Evolutionary conservation across 2,113 vertebrate genomes (phyloP).

Genomic region (Jacana jacana): DNA sequence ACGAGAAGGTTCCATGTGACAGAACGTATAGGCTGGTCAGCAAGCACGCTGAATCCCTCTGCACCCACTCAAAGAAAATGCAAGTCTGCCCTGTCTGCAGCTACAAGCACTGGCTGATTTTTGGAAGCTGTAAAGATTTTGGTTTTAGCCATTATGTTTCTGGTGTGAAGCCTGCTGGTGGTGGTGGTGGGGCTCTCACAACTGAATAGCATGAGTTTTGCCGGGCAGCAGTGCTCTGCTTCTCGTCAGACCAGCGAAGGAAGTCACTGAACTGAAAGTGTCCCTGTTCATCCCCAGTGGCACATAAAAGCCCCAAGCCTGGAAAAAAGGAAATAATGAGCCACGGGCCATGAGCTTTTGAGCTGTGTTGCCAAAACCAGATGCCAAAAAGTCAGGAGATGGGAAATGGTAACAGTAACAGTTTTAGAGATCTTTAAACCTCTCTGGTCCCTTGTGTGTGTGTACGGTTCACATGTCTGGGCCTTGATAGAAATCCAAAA

Average conservation of each 20-base stretch:
- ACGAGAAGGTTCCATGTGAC: neutral
- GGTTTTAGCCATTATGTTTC: neutral
- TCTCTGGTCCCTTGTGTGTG: neutral
- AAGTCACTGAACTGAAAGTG: neutral
- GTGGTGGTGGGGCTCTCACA: neutral
- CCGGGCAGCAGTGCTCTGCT: neutral
- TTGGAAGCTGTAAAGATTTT: neutral
- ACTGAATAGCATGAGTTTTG: rapidly evolving
- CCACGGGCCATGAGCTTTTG: neutral
- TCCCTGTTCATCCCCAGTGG: neutral
- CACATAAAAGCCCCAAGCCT: neutral
- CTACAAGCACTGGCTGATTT: neutral
- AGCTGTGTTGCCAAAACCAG: neutral
- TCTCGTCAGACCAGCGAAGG: rapidly evolving
- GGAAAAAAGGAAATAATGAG: neutral
- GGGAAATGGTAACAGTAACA: neutral
- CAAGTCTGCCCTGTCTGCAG: neutral
- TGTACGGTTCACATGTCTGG: neutral
- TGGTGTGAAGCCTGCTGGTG: neutral
- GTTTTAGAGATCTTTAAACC: neutral
- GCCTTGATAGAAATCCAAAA: neutral
- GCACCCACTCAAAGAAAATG: neutral
- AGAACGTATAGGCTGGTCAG: rapidly evolving
- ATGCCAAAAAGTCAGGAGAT: neutral
- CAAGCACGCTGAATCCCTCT: neutral